Evolutionary conservation across 2,797 vertebrate genomes (phyloP), one percentile per base, ranked within the genome.

Genomic region (Chelon auratus): DNA sequence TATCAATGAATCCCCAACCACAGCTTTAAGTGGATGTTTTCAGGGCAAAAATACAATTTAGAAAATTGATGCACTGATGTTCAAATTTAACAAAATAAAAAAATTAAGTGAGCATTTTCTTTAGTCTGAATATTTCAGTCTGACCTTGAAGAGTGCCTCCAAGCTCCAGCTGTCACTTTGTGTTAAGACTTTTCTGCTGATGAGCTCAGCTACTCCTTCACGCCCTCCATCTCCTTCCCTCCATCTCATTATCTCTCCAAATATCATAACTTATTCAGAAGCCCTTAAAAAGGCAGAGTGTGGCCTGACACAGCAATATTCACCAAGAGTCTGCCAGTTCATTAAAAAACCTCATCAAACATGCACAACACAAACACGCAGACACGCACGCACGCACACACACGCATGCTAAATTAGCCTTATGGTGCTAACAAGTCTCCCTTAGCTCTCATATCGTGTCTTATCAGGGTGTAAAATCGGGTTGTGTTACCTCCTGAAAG

Each of bases 181-280:
- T 56, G 58, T 84, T 78, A 61, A 43, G 79, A 91, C 83, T 91
- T 91, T 93, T 84, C 68, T 88, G 88, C 86, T 92, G 88, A 93
- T 86, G 72, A 81, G 74, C 75, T 83, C 75, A 80, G 86, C 83
- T 26, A 26, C 24, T 87, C 77, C 82, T 78, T 77, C 53, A 67
- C 6, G 24, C 64, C 84, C 83, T 84, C 87, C 57, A 81, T 87
- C 76, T 87, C 78, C 79, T 82, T 90, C 62, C 78, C 83, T 83
- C 80, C 83, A 78, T 91, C 90, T 93, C 91, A 92, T 94, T 93
- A 94, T 92, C 90, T 92, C 84, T 90, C 81, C 91, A 93, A 93
- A 94, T 93, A 94, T 91, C 90, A 93, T 93, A 88, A 93, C 82
- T 94, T 92, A 94, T 93, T 93, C 92, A 94, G 80, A 89, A 74